Evolutionary conservation across 2,113 vertebrate genomes (phyloP), one percentile per base, ranked within the genome.

Genomic region (Pogona vitticeps): DNA sequence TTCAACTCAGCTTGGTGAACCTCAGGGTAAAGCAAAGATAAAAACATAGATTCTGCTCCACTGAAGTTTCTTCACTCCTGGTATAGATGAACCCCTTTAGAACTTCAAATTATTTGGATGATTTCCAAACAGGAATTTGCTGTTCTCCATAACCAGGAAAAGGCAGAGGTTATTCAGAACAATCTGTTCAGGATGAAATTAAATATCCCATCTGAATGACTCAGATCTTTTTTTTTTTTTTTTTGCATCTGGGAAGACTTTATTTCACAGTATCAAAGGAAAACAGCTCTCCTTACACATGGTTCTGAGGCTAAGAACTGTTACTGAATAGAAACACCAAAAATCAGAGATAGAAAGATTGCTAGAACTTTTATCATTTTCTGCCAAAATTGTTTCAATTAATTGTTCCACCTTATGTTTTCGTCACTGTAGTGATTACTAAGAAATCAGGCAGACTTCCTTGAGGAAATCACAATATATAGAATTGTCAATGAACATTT

Each of bases 171-270:
- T 38, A 61, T 83, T 88, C 65, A 42, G 31, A 61, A 59, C 20
- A 42, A n/a, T 4, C 33, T 76, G 26, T 58, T 18, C 52, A 72
- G 75, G 21, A 9, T 33, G 5, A 83, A 77, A 81, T 38, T 56
- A 81, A 65, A 81, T 23, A 83, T 1, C 1, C 76, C 46, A 0
- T 0, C 52, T 81, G 14, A 40, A 86, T 36, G 85, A 8, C 0
- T 6, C 0, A 21, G 4, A 31, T 71, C 78, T 65, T 72, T 0
- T 0, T 3, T 28, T 63, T 14, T 18, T 75, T 81, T 63, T 71
- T 0, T 0, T 4, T n/a, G 63, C 12, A 18, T 6, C 17, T 0
- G 21, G 70, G 40, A 28, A 31, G 7, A 36, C 58, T 33, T 80
- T 36, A 52, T 72, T 46, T 61, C 2, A 36, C 21, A 17, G 14